Conservation (phyloP, 2,113 vertebrate species). For the Hepsetus odoe region DNA sequence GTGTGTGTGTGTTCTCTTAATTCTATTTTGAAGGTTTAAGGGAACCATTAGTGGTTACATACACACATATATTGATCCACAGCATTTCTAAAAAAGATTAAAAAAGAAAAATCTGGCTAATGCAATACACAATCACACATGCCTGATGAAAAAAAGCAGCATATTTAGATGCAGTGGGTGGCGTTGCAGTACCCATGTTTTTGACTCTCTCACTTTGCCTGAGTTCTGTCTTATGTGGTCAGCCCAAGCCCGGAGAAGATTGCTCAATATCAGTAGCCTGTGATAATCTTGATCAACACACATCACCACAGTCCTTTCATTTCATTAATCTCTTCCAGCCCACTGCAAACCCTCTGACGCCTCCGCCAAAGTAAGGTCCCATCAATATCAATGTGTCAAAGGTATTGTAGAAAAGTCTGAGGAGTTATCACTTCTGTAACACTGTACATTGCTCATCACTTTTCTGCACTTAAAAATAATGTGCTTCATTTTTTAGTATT, state of each 20-base stretch:
- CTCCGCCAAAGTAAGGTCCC: not conserved
- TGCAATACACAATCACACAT: too few species aligned
- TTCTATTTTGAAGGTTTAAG: too few species aligned
- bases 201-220: not conserved
- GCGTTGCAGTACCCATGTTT: not conserved
- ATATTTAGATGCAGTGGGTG: too few species aligned
- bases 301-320: not conserved
- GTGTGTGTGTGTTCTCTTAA: too few species aligned
- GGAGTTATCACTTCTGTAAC: not conserved
- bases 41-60: too few species aligned
- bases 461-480: not conserved
- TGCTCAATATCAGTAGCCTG: not conserved
- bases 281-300: not conserved
- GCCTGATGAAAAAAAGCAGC: too few species aligned
- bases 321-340: not conserved
- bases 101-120: too few species aligned
- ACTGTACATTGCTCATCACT: conserved; percentile 20
- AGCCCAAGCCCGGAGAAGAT: not conserved
- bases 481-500: conserved; percentile 29
- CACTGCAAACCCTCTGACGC: not conserved
- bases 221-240: not conserved
- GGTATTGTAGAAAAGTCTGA: not conserved
- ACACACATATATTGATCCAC: too few species aligned
- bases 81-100: too few species aligned
- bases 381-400: conserved; percentile 21